A percentile compares a stretch with the other conserved stretches of the same genome.
Evolutionary conservation across 2,888 invertebrate genomes (phyloP).

Genomic region (Candidula unifasciata): DNA sequence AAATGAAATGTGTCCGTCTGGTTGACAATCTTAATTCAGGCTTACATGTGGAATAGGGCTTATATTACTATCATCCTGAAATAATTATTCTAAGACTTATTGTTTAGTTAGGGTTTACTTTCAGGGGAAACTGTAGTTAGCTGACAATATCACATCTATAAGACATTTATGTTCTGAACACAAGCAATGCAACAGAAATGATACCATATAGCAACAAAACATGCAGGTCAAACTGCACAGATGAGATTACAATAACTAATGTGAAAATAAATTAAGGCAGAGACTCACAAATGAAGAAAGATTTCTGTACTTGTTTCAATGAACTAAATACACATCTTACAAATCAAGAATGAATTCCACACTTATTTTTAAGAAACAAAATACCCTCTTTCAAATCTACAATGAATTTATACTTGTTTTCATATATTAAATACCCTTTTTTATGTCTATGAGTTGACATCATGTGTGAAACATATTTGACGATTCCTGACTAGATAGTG

Average conservation of each 20-base stretch:
- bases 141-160: background rate
- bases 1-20: too few species aligned
- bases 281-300: slow-evolving; percentile 11
- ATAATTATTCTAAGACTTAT: too few species aligned
- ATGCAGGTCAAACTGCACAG: slow-evolving; percentile 30
- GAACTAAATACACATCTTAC: background rate
- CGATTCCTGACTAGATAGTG: too few species aligned
- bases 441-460: too few species aligned
- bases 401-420: background rate
- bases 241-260: slow-evolving; percentile 35
- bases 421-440: background rate
- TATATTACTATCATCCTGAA: too few species aligned
- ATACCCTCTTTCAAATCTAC: background rate
- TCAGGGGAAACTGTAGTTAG: too few species aligned
- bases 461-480: too few species aligned
- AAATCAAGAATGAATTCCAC: too few species aligned
- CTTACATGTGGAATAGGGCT: too few species aligned
- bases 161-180: background rate
- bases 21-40: too few species aligned
- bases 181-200: background rate
- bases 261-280: slow-evolving; percentile 14
- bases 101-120: too few species aligned
- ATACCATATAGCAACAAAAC: slow-evolving; percentile 26
- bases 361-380: too few species aligned
- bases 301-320: background rate